A percentile compares a stretch with the other conserved stretches of the same genome.
Evolutionary conservation across 1,140 invertebrate species (phyloP).

Genomic region (Drosophila quadrilineata): DNA sequence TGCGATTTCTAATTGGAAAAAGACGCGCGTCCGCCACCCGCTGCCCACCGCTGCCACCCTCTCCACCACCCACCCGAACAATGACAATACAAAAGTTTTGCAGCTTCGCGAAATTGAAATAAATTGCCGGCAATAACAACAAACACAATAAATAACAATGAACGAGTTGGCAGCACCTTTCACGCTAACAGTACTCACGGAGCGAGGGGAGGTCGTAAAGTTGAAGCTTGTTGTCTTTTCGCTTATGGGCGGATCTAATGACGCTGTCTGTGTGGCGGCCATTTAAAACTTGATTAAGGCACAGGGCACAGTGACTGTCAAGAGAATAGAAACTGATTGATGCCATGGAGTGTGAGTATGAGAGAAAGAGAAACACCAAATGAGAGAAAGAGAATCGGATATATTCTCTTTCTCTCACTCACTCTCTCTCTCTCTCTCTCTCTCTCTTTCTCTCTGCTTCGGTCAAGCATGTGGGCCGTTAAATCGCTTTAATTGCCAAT

Average conservation of each 20-base stretch:
- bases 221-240: conserved; percentile 9
- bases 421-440: too few species aligned
- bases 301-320: too few species aligned
- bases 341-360: too few species aligned
- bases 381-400: conserved; percentile 35
- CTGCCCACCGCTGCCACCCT: too few species aligned
- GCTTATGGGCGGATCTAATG: neutral
- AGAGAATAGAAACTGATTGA: too few species aligned
- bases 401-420: too few species aligned
- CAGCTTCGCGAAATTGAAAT: conserved; percentile 74
- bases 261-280: conserved; percentile 23
- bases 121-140: conserved; percentile 76
- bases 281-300: conserved; percentile 78
- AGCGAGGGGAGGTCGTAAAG: neutral
- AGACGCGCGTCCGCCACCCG: conserved; percentile 42
- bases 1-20: conserved; percentile 71
- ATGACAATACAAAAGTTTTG: conserved; percentile 78
- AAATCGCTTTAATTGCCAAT: conserved; percentile 79
- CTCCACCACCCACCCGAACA: too few species aligned
- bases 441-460: too few species aligned
- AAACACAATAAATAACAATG: conserved; percentile 78
- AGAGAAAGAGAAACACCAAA: too few species aligned
- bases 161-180: conserved; percentile 71
- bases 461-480: conserved; percentile 60
- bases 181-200: neutral